These are phyloP conservation scores for Salticus scenicus DNA, from an alignment of 2,888 invertebrate species.

Conservation along the genomic window DNA sequence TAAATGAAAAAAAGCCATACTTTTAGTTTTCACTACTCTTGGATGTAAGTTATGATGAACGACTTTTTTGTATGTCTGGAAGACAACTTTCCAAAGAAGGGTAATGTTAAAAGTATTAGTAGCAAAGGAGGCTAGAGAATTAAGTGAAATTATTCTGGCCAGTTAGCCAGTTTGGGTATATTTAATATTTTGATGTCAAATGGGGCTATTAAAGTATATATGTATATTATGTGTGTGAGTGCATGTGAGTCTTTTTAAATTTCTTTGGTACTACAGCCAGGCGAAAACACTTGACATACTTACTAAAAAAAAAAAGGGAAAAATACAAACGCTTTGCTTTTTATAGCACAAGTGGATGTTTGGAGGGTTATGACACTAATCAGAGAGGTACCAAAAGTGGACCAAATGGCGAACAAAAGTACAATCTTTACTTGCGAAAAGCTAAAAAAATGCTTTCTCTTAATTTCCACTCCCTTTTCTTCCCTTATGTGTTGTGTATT, in stretches of 20 bases:
- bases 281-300: slow-evolving; percentile 67
- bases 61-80: slow-evolving; percentile 54
- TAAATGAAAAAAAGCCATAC: slow-evolving; percentile 33
- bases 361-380: slow-evolving; percentile 45
- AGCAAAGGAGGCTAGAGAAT: slow-evolving; percentile 21
- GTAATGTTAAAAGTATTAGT: slow-evolving; percentile 51
- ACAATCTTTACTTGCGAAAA: slow-evolving; percentile 48
- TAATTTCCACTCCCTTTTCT: slow-evolving; percentile 17
- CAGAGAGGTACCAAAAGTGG: slow-evolving; percentile 51
- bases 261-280: slow-evolving; percentile 54
- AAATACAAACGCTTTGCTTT: slow-evolving; percentile 13
- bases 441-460: slow-evolving; percentile 31
- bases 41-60: slow-evolving; percentile 49
- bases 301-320: slow-evolving; percentile 35
- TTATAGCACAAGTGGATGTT: slow-evolving; percentile 62
- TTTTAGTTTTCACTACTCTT: slow-evolving; percentile 54
- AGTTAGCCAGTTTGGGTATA: slow-evolving; percentile 28
- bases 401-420: slow-evolving; percentile 69
- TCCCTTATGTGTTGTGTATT: slow-evolving; percentile 40
- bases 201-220: slow-evolving; percentile 57
- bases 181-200: slow-evolving; percentile 45
- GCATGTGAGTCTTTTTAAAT: slow-evolving; percentile 53
- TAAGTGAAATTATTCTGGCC: slow-evolving; percentile 38
- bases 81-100: slow-evolving; percentile 29
- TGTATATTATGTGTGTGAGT: slow-evolving; percentile 65